Percentiles rank a stretch among this genome's conserved stretches.
phyloP scores from a whole-genome alignment of 2,888 invertebrate species.

The Cacoxenus indagator region DNA sequence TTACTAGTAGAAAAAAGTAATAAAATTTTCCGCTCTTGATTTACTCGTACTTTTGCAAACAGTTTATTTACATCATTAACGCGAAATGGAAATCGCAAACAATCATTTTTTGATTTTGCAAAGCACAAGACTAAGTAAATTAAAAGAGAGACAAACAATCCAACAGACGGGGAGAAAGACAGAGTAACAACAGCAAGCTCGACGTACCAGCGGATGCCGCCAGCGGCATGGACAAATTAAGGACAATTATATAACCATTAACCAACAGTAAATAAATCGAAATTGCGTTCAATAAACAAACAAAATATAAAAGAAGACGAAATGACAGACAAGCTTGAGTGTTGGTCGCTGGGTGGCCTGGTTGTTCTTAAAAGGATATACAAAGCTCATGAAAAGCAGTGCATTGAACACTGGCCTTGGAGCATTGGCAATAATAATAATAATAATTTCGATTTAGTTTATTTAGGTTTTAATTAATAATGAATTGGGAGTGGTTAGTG shows the following conservation, averaged over 20 bases:
- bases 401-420: not conserved
- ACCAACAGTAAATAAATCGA: conserved; percentile 63
- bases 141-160: conserved; percentile 10
- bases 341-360: not conserved
- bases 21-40: not conserved
- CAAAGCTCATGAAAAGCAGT: not conserved
- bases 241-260: conserved; percentile 63
- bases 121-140: conserved; percentile 13
- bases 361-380: not conserved
- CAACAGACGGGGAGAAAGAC: not conserved
- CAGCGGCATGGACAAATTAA: conserved; percentile 60
- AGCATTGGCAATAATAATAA: conserved; percentile 41
- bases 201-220: conserved; percentile 31
- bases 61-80: conserved; percentile 59
- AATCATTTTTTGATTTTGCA: conserved; percentile 50
- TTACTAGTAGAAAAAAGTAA: not conserved
- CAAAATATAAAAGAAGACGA: conserved; percentile 46
- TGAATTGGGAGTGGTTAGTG: conserved; percentile 48
- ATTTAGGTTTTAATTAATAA: conserved; percentile 60
- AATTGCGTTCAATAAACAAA: conserved; percentile 57
- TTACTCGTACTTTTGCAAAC: conserved; percentile 33
- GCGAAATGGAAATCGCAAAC: conserved; percentile 59
- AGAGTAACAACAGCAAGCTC: not conserved
- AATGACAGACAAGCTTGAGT: too few relatives aligned
- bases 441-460: conserved; percentile 58